Evolutionary conservation across 2,888 invertebrate species (phyloP).

Genomic region (Periphyllus acericola): DNA sequence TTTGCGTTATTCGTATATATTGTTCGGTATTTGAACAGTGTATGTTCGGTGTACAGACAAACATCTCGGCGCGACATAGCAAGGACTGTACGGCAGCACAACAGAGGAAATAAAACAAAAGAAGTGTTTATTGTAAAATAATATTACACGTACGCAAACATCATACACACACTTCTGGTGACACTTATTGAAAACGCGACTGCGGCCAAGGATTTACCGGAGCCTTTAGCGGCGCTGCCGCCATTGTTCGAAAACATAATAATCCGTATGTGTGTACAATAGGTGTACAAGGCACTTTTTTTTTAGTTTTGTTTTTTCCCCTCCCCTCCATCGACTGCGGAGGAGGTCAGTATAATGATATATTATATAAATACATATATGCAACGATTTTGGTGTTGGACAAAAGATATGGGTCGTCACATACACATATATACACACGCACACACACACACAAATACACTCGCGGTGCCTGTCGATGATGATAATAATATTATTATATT

Average conservation of each 20-base stretch:
- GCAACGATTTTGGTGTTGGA: background rate
- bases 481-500: background rate
- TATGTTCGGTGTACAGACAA: background rate
- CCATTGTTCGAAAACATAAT: background rate
- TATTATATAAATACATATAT: background rate
- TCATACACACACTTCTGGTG: background rate
- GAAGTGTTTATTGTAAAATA: background rate
- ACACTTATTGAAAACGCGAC: background rate
- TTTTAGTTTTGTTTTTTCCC: background rate
- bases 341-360: background rate
- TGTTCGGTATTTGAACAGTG: background rate
- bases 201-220: conserved; percentile 8
- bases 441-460: too few species aligned
- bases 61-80: background rate
- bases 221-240: background rate
- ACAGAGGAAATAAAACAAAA: background rate
- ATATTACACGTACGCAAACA: too few species aligned
- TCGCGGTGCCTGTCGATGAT: background rate
- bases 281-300: background rate
- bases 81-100: background rate
- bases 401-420: conserved; percentile 7
- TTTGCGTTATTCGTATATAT: too few species aligned
- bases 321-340: background rate
- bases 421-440: too few species aligned
- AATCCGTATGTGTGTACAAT: background rate